phyloP scores from a whole-genome alignment of 1,140 invertebrate species.

The Aradophagus sp. region DNA sequence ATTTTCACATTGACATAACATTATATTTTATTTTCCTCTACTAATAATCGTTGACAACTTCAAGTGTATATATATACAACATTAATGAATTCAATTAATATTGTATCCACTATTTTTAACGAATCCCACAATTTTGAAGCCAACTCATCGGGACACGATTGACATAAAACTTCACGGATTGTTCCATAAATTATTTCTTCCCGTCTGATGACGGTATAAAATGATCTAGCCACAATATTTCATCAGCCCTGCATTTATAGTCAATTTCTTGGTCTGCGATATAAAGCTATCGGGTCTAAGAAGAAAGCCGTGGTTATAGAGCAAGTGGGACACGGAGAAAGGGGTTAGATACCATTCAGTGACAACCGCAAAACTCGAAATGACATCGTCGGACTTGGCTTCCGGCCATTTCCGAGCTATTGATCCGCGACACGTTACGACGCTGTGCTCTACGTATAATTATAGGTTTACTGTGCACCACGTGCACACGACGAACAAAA shows the following conservation, averaged over 20 bases:
- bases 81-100: too few relatives aligned
- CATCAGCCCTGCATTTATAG: conserved; percentile 24
- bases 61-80: too few relatives aligned
- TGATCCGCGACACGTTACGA: conserved; percentile 73
- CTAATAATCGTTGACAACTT: too few relatives aligned
- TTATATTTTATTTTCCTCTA: too few relatives aligned
- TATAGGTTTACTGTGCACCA: conserved; percentile 68
- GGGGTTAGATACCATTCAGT: conserved; percentile 66
- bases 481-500: conserved; percentile 18
- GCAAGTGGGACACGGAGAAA: conserved; percentile 66
- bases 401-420: conserved; percentile 73
- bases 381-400: conserved; percentile 73
- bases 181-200: too few relatives aligned
- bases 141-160: too few relatives aligned
- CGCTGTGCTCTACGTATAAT: conserved; percentile 70
- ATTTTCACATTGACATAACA: too few relatives aligned
- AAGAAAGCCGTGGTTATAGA: conserved; percentile 46
- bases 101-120: too few relatives aligned
- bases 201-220: too few relatives aligned
- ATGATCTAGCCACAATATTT: too few relatives aligned
- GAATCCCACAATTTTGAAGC: too few relatives aligned
- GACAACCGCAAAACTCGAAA: conserved; percentile 74
- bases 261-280: conserved; percentile 12
- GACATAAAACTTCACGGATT: too few relatives aligned
- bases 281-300: conserved; percentile 22